Base-by-base conservation (phyloP, 2,113 vertebrate species). In the Scortum barcoo region DNA sequence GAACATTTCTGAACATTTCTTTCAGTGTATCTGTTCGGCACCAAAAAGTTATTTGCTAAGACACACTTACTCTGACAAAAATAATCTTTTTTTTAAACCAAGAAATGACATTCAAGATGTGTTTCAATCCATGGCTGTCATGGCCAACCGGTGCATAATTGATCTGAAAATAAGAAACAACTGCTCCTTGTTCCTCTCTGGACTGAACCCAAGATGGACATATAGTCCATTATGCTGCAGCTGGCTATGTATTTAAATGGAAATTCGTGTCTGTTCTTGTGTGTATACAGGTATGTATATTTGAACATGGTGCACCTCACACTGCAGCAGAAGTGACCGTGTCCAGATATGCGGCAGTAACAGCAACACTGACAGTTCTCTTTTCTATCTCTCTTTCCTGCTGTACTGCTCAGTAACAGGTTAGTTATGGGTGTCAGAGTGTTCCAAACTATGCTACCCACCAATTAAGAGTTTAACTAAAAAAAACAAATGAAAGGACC, bases 81-180 rank as follows among this genome's bases (percentile, higher is more conserved):
- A n/a, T n/a, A n/a, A 58, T 22, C 89, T 14, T 92, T 13, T 78
- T 44, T 4, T 16, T 14, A 92, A 86, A 91, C 91, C 75, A 83
- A 92, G 38, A 80, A 68, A 80, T 24, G 50, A 94, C 75, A 84
- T 95, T 93, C 93, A 93, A 84, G 90, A 88, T 85, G 89, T 86
- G 87, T 91, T 80, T 91, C 68, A 85, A 78, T 93, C 88, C 86
- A 94, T 89, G 90, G 78, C 93, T 81, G 79, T 62, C 16, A 58
- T 69, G 57, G 14, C n/a, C 0, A 7, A 0, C 56, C 0, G 20
- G 54, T 76, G 66, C 77, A 72, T 61, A 69, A 76, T 19, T 72
- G 53, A 81, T 50, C 30, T 62, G 44, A 76, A 0, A 51, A 51
- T 22, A 30, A 69, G 36, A 87, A 91, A 78, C 94, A 95, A 91